A percentile compares a stretch with the other conserved stretches of the same genome.
These are phyloP conservation scores for Drosophila seguyi DNA, from an alignment of 1,140 invertebrate genomes.

Conservation along the genomic window DNA sequence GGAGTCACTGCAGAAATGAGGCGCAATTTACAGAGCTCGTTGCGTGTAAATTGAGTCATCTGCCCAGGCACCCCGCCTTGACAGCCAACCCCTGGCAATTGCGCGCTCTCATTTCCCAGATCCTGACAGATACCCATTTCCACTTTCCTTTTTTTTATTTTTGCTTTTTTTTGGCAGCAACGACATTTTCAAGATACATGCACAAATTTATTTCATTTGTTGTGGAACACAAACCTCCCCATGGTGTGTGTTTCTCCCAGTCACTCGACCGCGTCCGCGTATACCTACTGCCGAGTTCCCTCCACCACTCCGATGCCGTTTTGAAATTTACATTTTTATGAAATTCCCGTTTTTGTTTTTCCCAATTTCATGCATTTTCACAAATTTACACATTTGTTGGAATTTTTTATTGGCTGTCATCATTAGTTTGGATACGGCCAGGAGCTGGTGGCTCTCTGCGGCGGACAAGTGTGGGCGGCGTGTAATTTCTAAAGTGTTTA, in stretches of 20 bases:
- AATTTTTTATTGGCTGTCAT: slow-evolving; percentile 80
- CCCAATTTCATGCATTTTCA: slow-evolving; percentile 54
- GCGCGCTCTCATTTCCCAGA: slow-evolving; percentile 10
- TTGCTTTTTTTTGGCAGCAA: slow-evolving; percentile 54
- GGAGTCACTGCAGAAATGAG: slow-evolving; percentile 77
- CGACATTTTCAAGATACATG: slow-evolving; percentile 72
- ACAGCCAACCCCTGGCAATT: slow-evolving; percentile 15
- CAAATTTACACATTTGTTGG: slow-evolving; percentile 81
- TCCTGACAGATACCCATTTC: slow-evolving; percentile 31
- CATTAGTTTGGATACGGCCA: slow-evolving; percentile 71
- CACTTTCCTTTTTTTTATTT: slow-evolving; percentile 40
- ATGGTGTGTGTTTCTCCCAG: slow-evolving; percentile 22
- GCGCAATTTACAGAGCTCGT: slow-evolving; percentile 81
- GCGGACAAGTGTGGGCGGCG: slow-evolving; percentile 68
- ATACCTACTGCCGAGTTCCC: slow-evolving; percentile 27
- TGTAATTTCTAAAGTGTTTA: slow-evolving; percentile 59
- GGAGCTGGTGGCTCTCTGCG: slow-evolving; percentile 16
- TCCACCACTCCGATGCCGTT: slow-evolving; percentile 12
- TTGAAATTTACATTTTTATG: slow-evolving; percentile 67
- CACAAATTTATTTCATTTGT: slow-evolving; percentile 76
- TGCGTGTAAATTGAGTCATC: slow-evolving; percentile 83
- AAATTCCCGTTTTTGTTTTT: slow-evolving; percentile 49
- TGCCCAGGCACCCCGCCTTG: slow-evolving; percentile 59
- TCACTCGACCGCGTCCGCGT: slow-evolving; percentile 55
- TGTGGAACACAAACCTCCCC: slow-evolving; percentile 31